Evolutionary conservation across 2,797 vertebrate species (phyloP).

Genomic region (Gallinago nigripennis): DNA sequence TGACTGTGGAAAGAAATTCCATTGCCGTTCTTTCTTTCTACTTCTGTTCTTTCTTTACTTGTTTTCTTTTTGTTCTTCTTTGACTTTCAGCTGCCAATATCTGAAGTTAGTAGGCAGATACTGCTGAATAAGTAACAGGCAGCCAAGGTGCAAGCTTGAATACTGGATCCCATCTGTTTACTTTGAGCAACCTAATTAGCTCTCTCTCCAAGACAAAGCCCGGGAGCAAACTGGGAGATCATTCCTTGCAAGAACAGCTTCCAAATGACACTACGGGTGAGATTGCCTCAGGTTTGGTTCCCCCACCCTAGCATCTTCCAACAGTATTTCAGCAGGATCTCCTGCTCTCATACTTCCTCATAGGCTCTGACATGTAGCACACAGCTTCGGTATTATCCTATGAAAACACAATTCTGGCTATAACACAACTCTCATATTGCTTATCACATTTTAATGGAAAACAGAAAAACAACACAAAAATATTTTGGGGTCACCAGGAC

Average conservation of each 20-base stretch:
- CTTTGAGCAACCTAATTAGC: background rate
- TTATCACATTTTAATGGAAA: background rate
- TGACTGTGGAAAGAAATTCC: background rate
- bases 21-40: background rate
- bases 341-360: background rate
- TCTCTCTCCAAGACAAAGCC: background rate
- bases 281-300: background rate
- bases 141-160: background rate
- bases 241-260: background rate
- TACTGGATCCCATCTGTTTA: background rate
- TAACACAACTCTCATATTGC: background rate
- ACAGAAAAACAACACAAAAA: background rate
- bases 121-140: background rate
- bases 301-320: background rate
- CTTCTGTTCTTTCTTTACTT: background rate
- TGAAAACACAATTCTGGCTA: background rate
- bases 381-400: background rate
- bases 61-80: background rate
- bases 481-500: background rate
- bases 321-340: background rate
- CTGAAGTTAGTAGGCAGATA: background rate
- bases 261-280: background rate
- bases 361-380: background rate
- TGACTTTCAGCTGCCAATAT: constrained; percentile 4
- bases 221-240: background rate